A percentile compares a stretch with the other conserved stretches of the same genome.
These are phyloP conservation scores for Eristalis tenax DNA, from an alignment of 2,888 invertebrate genomes.

Conservation along the genomic window DNA sequence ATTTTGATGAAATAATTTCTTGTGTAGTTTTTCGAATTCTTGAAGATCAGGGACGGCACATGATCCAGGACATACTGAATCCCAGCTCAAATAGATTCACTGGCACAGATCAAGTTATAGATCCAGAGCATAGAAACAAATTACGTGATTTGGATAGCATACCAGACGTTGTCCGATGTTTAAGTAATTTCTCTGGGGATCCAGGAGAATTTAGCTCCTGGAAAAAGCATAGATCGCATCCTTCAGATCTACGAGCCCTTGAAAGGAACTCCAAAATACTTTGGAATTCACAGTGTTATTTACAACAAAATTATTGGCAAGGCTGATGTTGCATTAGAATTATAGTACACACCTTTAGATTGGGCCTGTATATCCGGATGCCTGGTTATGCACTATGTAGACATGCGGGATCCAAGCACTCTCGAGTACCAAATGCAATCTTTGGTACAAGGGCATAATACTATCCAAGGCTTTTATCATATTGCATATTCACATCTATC, in stretches of 20 bases:
- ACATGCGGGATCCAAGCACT: neutral
- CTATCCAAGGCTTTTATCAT: neutral
- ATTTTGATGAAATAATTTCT: no score
- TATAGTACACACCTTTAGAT: neutral
- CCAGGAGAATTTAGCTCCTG: neutral
- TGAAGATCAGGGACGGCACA: no score
- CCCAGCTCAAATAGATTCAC: no score
- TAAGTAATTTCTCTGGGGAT: neutral
- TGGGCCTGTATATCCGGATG: neutral
- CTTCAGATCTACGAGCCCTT: neutral
- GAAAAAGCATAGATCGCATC: neutral
- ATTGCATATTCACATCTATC: no score
- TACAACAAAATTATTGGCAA: neutral
- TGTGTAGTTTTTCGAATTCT: no score
- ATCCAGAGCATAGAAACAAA: no score
- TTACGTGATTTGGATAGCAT: neutral
- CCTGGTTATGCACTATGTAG: neutral
- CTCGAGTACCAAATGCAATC: neutral
- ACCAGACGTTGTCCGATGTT: neutral
- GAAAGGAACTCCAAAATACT: neutral
- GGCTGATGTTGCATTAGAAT: neutral
- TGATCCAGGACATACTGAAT: no score
- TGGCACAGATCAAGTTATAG: no score
- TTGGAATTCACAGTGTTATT: neutral
- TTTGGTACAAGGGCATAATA: neutral